Evolutionary conservation across 2,797 vertebrate genomes (phyloP), one percentile per base, ranked within the genome.

Genomic region (Karalla daura): DNA sequence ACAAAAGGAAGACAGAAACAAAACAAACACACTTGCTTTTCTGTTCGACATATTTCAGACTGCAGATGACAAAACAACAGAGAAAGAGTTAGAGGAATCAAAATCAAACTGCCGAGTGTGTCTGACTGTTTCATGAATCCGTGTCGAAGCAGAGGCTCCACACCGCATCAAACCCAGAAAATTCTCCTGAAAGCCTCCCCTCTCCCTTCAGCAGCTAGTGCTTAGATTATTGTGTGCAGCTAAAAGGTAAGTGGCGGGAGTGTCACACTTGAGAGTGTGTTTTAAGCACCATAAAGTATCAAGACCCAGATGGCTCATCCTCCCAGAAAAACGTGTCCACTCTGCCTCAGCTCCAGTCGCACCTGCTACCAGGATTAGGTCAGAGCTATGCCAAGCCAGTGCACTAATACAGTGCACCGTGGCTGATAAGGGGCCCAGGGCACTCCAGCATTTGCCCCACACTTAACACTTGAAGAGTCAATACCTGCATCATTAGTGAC

Each of bases 261-360:
- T 70, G 87, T 85, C 86, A 88, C 84, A 86, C 85, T 90, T 77
- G 77, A 85, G 86, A 88, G 81, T 74, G 70, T 84, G 78, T 89
- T 89, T 89, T 89, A 90, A 89, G 77, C 64, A 70, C 86, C 86
- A 85, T 87, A 87, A 86, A 86, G 76, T 84, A 87, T 78, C 55
- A 76, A 87, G 88, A 89, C 92, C 86, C 93, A 94, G 92, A 93
- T 94, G 94, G 90, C 85, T 89, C 80, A 77, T 93, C 85, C 70
- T 78, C 66, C 56, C 73, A 79, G 84, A 91, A 91, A 92, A 92
- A 84, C 87, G 85, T 64, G 77, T 80, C 78, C 76, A 64, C 81
- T 76, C 82, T 65, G 61, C 78, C 73, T 77, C 35, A 14, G 77
- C 81, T 84, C 52, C 32, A 24, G 55, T 39, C 70, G 63, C 92